A percentile compares a stretch with the other conserved stretches of the same genome.
Conservation (phyloP, 1,140 invertebrate genomes). For the Augochlora pura region DNA sequence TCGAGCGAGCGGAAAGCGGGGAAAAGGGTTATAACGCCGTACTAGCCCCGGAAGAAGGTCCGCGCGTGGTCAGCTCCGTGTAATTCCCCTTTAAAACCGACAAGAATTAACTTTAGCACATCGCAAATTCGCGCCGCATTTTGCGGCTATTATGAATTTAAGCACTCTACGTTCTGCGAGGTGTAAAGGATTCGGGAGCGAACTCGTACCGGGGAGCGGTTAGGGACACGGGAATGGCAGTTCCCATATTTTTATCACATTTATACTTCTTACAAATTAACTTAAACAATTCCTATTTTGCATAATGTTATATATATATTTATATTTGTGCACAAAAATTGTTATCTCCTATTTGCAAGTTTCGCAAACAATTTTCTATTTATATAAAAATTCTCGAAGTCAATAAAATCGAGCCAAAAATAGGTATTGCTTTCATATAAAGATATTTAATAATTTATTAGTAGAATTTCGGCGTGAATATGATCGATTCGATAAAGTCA, state of each 20-base stretch:
- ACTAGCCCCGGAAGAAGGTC: constrained; percentile 50
- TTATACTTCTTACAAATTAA: too few relatives aligned
- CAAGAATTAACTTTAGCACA: constrained; percentile 72
- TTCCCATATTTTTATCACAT: too few relatives aligned
- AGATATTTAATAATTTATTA: too few relatives aligned
- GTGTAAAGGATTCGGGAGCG: constrained; percentile 57
- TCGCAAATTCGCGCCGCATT: constrained; percentile 73
- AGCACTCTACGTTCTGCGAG: constrained; percentile 51
- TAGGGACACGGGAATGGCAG: constrained; percentile 38
- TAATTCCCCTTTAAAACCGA: constrained; percentile 72
- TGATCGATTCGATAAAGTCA: background rate
- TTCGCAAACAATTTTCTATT: too few relatives aligned
- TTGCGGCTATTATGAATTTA: constrained; percentile 71
- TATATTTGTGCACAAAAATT: too few relatives aligned
- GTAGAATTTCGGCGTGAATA: too few relatives aligned
- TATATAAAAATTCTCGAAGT: too few relatives aligned
- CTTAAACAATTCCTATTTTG: too few relatives aligned
- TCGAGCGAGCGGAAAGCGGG: background rate
- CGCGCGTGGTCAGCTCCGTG: constrained; percentile 57
- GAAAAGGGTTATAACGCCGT: constrained; percentile 38
- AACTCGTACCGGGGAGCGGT: constrained; percentile 35
- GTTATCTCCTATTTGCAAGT: too few relatives aligned
- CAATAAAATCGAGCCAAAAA: too few relatives aligned
- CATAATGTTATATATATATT: too few relatives aligned
- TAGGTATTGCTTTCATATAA: too few relatives aligned